These are phyloP conservation scores for Ceuthmochares aereus DNA, from an alignment of 2,113 vertebrate species.

Conservation along the genomic window DNA sequence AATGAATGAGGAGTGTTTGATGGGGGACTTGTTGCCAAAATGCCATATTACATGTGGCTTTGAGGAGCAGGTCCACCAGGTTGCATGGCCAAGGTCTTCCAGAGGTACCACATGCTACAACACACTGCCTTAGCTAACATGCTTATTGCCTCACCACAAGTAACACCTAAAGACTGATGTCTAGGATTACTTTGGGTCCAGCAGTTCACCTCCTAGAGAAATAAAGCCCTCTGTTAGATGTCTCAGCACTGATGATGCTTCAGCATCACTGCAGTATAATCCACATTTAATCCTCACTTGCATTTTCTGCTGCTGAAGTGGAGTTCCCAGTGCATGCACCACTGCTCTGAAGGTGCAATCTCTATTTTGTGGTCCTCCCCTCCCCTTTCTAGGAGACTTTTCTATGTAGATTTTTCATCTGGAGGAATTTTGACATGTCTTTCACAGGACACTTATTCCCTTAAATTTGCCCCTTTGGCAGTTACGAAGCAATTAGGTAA, in stretches of 20 bases:
- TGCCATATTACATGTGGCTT: fast-evolving
- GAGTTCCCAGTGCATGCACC: neutral
- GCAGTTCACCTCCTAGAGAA: neutral
- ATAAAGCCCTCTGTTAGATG: neutral
- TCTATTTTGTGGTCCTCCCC: neutral
- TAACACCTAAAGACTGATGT: neutral
- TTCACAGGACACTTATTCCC: neutral
- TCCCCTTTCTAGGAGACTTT: neutral
- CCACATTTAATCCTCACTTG: constrained; percentile 15
- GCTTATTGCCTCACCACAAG: fast-evolving
- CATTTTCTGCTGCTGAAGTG: neutral
- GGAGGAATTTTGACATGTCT: neutral
- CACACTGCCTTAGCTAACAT: neutral
- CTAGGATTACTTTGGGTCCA: neutral
- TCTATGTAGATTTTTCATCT: neutral
- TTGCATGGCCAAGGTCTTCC: neutral
- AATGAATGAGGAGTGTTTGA: neutral
- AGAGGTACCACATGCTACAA: neutral
- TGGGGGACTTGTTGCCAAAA: neutral
- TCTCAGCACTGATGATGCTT: neutral
- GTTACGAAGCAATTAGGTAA: fast-evolving
- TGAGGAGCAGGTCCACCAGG: neutral
- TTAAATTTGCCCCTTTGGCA: neutral
- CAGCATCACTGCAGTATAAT: neutral
- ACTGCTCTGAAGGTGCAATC: neutral